Conservation (phyloP, 2,113 vertebrate species). For the Macquaria australasica region DNA sequence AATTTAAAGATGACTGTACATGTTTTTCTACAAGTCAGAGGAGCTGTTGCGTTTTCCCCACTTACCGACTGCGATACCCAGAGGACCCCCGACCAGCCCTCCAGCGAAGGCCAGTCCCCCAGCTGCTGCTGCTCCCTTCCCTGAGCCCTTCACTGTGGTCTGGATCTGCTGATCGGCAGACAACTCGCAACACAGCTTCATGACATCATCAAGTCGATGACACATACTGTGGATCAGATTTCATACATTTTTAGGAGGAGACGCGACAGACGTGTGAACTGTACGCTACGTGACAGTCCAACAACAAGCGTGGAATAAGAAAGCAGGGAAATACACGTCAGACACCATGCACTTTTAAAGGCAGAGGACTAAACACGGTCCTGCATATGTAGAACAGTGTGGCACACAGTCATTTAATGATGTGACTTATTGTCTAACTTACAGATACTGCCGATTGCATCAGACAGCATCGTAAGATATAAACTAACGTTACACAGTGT, state of each 20-base stretch:
- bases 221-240: constrained; percentile 81
- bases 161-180: constrained; percentile 86
- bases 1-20: too few relatives aligned
- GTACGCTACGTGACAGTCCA: background rate
- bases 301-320: background rate
- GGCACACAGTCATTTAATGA: background rate
- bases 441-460: background rate
- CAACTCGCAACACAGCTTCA: constrained; percentile 88
- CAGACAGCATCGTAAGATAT: constrained; percentile 7
- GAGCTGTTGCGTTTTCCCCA: constrained; percentile 2
- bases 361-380: accelerated
- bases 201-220: constrained; percentile 81
- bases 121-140: constrained; percentile 85
- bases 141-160: constrained; percentile 87
- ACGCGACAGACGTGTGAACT: background rate
- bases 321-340: background rate
- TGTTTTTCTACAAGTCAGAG: background rate
- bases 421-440: too few relatives aligned
- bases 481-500: background rate
- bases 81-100: constrained; percentile 89
- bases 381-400: background rate
- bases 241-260: background rate
- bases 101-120: constrained; percentile 89
- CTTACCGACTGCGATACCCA: constrained; percentile 91
- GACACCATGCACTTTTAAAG: background rate